Percentiles rank a stretch among this genome's conserved stretches.
Conservation (phyloP, 2,113 vertebrate species). For the Halichoeres trimaculatus region DNA sequence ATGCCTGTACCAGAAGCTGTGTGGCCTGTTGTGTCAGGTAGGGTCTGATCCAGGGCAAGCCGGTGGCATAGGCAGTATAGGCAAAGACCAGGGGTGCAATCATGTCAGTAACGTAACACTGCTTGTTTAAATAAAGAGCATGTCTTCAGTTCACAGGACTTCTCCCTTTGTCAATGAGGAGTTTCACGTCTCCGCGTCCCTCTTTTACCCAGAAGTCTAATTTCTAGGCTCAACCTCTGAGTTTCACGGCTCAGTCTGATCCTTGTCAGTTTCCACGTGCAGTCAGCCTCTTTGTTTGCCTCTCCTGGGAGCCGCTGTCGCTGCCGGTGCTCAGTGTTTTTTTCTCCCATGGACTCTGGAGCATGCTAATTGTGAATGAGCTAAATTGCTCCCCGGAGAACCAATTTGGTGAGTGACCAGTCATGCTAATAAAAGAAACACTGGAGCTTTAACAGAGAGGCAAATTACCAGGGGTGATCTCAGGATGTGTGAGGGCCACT, state of each 20-base stretch:
- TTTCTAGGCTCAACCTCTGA: neutral
- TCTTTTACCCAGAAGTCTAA: neutral
- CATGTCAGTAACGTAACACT: no score
- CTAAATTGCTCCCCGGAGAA: constrained; percentile 57
- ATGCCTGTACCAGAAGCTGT: no score
- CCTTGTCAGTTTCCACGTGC: neutral
- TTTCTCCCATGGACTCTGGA: neutral
- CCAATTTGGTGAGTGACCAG: constrained; percentile 49
- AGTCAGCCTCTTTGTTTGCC: neutral
- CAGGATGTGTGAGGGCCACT: constrained; percentile 1
- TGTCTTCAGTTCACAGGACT: no score
- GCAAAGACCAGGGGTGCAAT: no score
- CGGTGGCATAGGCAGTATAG: no score
- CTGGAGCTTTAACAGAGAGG: constrained; percentile 31
- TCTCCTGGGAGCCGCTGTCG: constrained; percentile 36
- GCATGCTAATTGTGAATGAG: constrained; percentile 44
- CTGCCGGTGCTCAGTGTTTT: constrained; percentile 8
- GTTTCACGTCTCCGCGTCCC: no score
- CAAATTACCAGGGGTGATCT: constrained; percentile 15
- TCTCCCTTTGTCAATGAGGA: no score
- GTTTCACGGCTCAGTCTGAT: neutral
- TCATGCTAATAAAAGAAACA: constrained; percentile 32
- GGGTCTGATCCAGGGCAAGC: no score
- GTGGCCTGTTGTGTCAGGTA: no score
- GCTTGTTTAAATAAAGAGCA: no score